phyloP scores from a whole-genome alignment of 2,888 invertebrate species.

The Lithophane semibrunnea region DNA sequence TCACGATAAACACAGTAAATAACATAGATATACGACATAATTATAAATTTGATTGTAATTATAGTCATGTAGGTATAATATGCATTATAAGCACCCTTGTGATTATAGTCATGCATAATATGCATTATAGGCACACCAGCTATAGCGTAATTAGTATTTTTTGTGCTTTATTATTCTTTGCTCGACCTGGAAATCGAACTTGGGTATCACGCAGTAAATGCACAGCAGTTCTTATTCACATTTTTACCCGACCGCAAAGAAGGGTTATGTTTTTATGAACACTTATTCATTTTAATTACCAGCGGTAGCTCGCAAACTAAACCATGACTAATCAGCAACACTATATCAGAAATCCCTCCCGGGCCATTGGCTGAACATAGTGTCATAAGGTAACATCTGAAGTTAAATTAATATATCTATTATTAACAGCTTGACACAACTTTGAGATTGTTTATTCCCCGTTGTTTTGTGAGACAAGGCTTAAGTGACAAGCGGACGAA shows the following conservation, averaged over 20 bases:
- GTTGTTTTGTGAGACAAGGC: slow-evolving; percentile 27
- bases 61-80: too few relatives aligned
- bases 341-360: slow-evolving; percentile 25
- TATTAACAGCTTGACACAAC: slow-evolving; percentile 68
- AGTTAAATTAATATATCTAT: slow-evolving; percentile 74
- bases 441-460: slow-evolving; percentile 56
- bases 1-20: too few relatives aligned
- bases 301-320: not conserved
- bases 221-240: not conserved
- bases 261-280: not conserved
- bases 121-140: too few relatives aligned
- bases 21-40: too few relatives aligned
- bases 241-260: not conserved
- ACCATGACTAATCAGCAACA: slow-evolving; percentile 26
- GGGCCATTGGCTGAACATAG: slow-evolving; percentile 38
- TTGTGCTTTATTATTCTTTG: too few relatives aligned
- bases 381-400: slow-evolving; percentile 47
- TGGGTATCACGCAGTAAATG: too few relatives aligned
- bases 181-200: too few relatives aligned
- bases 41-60: too few relatives aligned
- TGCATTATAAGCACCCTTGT: too few relatives aligned
- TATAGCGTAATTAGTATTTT: too few relatives aligned
- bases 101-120: too few relatives aligned
- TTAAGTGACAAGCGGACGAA: not conserved
- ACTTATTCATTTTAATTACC: not conserved